Percentiles rank a stretch among this genome's conserved stretches.
Evolutionary conservation across 2,888 invertebrate genomes (phyloP).

Genomic region (Eupithecia inturbata): DNA sequence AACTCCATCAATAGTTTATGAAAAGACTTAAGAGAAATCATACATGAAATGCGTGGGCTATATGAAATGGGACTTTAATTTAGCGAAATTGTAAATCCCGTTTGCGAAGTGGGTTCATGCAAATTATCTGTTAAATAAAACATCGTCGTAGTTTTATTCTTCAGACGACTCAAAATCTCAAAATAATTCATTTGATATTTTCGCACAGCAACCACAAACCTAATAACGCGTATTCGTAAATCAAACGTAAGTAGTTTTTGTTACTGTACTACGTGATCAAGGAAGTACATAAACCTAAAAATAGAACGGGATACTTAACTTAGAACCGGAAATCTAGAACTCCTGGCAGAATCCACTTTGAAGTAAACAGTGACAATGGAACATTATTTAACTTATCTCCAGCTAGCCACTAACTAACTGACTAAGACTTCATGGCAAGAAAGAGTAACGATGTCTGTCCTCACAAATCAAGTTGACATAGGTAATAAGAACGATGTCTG

Average conservation of each 20-base stretch:
- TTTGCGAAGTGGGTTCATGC: no score
- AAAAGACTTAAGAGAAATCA: no score
- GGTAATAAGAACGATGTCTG: conserved; percentile 54
- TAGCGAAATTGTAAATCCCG: no score
- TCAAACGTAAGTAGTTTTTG: neutral
- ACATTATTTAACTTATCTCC: neutral
- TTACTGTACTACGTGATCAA: neutral
- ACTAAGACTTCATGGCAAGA: conserved; percentile 20
- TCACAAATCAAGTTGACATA: conserved; percentile 57
- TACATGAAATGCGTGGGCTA: no score
- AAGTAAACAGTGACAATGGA: neutral
- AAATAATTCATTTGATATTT: neutral
- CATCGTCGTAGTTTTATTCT: neutral
- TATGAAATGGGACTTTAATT: no score
- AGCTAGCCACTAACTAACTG: neutral
- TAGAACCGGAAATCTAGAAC: neutral
- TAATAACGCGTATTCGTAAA: neutral
- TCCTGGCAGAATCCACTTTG: neutral
- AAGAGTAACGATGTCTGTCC: conserved; percentile 47
- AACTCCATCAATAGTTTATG: no score
- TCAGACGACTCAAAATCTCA: neutral
- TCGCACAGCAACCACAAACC: neutral
- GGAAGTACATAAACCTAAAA: neutral
- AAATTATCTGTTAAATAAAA: no score
- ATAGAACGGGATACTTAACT: neutral